phyloP scores from a whole-genome alignment of 2,888 invertebrate species.

The Perithous albicinctus region DNA sequence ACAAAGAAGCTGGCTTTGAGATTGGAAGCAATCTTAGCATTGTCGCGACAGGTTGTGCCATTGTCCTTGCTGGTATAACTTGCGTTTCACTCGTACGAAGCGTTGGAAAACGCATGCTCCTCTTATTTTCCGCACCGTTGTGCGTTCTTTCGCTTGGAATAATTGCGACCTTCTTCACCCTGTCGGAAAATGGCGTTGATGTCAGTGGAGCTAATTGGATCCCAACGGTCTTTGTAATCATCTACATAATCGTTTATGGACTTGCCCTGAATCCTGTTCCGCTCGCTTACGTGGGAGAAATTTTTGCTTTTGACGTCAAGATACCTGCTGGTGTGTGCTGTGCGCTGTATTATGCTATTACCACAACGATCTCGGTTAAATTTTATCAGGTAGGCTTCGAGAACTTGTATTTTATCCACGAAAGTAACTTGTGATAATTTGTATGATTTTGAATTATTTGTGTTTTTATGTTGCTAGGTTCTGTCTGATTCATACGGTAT shows the following conservation, averaged over 20 bases:
- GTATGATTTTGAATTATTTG: constrained; percentile 4
- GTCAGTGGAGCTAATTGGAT: constrained; percentile 78
- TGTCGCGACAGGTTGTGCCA: constrained; percentile 77
- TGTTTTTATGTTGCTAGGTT: constrained; percentile 71
- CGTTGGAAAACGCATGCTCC: constrained; percentile 79
- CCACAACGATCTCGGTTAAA: constrained; percentile 77
- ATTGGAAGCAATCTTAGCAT: constrained; percentile 79
- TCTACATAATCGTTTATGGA: constrained; percentile 80
- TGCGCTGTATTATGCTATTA: constrained; percentile 80
- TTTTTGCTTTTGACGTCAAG: constrained; percentile 82
- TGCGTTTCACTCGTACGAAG: constrained; percentile 79
- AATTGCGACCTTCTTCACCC: constrained; percentile 79
- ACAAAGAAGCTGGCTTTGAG: constrained; percentile 77
- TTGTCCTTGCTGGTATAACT: constrained; percentile 78
- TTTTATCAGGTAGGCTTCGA: constrained; percentile 80
- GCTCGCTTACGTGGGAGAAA: constrained; percentile 81
- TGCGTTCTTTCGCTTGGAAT: constrained; percentile 75
- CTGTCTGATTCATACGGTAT: constrained; percentile 77
- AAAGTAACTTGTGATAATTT: constrained; percentile 4
- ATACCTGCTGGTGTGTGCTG: constrained; percentile 80
- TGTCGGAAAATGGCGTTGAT: constrained; percentile 73
- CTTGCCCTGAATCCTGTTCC: constrained; percentile 82
- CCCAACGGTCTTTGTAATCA: constrained; percentile 79
- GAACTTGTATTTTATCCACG: background rate
- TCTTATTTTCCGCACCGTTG: constrained; percentile 77